phyloP scores from a whole-genome alignment of 2,113 vertebrate species.

The Crocuta crocuta region DNA sequence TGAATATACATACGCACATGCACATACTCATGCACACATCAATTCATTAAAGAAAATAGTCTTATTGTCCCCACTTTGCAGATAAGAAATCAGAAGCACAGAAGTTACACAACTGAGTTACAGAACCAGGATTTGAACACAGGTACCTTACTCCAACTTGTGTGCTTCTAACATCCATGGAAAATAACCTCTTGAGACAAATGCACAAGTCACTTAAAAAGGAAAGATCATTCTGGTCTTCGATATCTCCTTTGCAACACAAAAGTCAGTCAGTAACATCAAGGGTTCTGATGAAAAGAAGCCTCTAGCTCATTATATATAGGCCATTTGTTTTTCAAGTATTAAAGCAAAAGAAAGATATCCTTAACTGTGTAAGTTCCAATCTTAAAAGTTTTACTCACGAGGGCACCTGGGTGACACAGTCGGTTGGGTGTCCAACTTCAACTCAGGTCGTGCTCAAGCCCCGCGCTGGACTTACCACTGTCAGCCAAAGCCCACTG shows the following conservation, averaged over 20 bases:
- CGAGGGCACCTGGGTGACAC: not conserved
- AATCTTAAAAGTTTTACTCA: not conserved
- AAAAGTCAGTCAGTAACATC: not conserved
- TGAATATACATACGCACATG: not conserved
- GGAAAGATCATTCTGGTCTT: not conserved
- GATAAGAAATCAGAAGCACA: not conserved
- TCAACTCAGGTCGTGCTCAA: too few species aligned
- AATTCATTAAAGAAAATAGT: slow-evolving; percentile 2
- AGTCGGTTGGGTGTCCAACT: too few species aligned
- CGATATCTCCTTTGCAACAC: not conserved
- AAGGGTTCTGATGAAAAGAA: slow-evolving; percentile 15
- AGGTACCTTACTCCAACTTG: not conserved
- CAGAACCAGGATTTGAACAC: not conserved
- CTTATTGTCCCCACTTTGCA: not conserved
- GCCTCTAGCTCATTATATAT: not conserved
- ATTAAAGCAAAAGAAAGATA: not conserved
- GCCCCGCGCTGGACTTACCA: too few species aligned
- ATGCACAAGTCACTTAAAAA: not conserved
- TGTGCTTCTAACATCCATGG: not conserved
- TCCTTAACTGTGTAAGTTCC: not conserved
- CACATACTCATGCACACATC: not conserved
- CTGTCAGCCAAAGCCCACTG: too few species aligned
- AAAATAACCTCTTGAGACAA: not conserved
- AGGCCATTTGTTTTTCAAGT: not conserved
- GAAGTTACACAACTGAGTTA: not conserved